Evolutionary conservation across 2,113 vertebrate genomes (phyloP), one percentile per base, ranked within the genome.

Genomic region (Scartelaos histophorus): DNA sequence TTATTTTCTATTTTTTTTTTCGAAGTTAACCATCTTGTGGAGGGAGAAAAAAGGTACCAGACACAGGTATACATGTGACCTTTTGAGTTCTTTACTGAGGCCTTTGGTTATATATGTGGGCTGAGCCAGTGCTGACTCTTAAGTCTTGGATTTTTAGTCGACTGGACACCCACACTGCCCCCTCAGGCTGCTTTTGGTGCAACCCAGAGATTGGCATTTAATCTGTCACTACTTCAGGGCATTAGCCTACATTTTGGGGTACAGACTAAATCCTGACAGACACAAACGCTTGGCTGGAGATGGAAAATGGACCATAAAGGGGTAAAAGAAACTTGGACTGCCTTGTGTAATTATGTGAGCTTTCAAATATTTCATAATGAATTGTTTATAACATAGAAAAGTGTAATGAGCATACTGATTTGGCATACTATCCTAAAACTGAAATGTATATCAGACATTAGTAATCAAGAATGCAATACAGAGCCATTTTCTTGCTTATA

Each of bases 231-330:
- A 86, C 88, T 85, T 58, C 78, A 81, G 85, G 90, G 86, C 86
- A 87, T 90, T 90, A 90, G 83, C 89, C 89, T 92, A 92, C 85
- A 91, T 92, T 90, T 89, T 79, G 49, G 83, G 78, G 70, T 85
- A 58, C 61, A 76, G 5, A 47, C 71, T 78, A 86, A 71, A 89
- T 79, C 74, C 70, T 75, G 73, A 71, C 64, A 64, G 57, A 53
- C 54, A 80, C 51, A 85, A 69, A 78, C 45, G 35, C 71, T 79
- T 69, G 70, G 21, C 11, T 64, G 34, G 53, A 82, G 43, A 66
- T 54, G 72, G 34, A 16, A 38, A 73, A 71, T 3, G 61, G 13
- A 64, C 7, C 51, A 54, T 54, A 54, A 54, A 54, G 17, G 17
- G 51, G n/a, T 19, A 54, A 29, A 56, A 43, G 15, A 19, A 21